Evolutionary conservation across 2,113 vertebrate genomes (phyloP), one percentile per base, ranked within the genome.

Genomic region (Pelusios castaneus): DNA sequence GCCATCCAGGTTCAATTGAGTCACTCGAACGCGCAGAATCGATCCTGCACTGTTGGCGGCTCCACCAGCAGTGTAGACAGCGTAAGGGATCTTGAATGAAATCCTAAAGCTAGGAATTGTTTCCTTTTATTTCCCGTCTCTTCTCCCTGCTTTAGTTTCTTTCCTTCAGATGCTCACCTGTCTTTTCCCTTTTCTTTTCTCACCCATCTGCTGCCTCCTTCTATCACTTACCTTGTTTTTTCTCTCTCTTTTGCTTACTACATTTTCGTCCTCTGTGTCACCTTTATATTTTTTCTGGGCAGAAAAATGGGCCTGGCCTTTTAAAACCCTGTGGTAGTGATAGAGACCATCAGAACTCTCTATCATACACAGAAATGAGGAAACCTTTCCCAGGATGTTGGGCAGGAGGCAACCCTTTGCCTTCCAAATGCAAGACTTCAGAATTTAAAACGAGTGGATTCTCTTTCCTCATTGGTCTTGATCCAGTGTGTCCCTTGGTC

Each of bases 401-500:
- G 90, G 78, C 90, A 90, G 84, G 82, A 93, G 84, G 80, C 88
- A 96, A 87, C 85, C 87, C 93, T 43, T 56, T 87, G 84, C 87
- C 85, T 95, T 95, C 85, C 89, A 93, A 91, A 47, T 84, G 82
- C 54, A 90, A 92, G 84, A 75, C 73, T 87, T 94, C 82, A 91
- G 9, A n/a, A 38, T 22, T 27, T 43, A 92, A 90, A 96, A 87
- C 81, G 58, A 94, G 95, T 93, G 85, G 94, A 94, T 94, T 97
- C 92, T 88, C 93, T 87, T 47, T 87, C 89, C 81, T 92, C 79
- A 92, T 96, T 95, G 95, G n/a, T n/a, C n/a, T n/a, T n/a, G 49
- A 43, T 92, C 85, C 56, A 80, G 47, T 47, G 31, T 89, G 82
- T 85, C 67, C 84, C 81, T 95, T 76, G 0, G 80, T 38, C 0